Evolutionary conservation across 2,797 vertebrate species (phyloP).

Genomic region (Melanogrammus aeglefinus): DNA sequence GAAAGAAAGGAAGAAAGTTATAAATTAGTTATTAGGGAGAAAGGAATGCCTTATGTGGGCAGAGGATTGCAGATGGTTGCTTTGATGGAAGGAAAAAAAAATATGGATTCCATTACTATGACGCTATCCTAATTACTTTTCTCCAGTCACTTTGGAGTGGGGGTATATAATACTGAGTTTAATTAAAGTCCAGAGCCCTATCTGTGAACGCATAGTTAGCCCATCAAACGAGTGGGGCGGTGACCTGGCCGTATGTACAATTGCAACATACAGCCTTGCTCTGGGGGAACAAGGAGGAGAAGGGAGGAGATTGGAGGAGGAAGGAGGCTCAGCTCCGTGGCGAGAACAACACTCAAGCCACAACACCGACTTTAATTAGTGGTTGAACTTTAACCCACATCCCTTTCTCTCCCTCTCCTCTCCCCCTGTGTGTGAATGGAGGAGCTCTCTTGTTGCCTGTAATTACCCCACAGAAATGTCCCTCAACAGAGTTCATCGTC

Average conservation of each 20-base stretch:
- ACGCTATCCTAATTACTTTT: conserved; percentile 4
- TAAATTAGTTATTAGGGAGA: too few species aligned
- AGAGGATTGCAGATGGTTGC: too few species aligned
- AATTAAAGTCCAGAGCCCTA: conserved; percentile 57
- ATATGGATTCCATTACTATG: conserved; percentile 9
- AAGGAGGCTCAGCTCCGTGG: conserved; percentile 34
- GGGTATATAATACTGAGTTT: conserved; percentile 63
- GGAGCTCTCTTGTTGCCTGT: conserved; percentile 31
- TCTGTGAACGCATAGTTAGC: conserved; percentile 40
- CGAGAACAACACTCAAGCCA: conserved; percentile 52
- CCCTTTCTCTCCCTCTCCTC: conserved; percentile 32
- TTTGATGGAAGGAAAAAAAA: neutral
- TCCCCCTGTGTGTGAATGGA: conserved; percentile 24
- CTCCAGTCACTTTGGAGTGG: conserved; percentile 35
- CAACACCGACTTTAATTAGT: conserved; percentile 67
- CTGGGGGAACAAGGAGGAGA: conserved; percentile 42
- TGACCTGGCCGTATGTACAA: conserved; percentile 33
- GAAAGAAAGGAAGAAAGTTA: too few species aligned
- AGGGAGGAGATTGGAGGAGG: conserved; percentile 55
- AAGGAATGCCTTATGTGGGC: too few species aligned
- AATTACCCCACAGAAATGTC: conserved; percentile 54
- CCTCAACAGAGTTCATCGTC: conserved; percentile 51
- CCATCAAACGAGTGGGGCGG: conserved; percentile 62
- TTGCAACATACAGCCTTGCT: conserved; percentile 32
- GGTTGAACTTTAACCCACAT: conserved; percentile 72